Evolutionary conservation across 2,113 vertebrate genomes (phyloP).

Genomic region (Eudyptes chrysolophus): DNA sequence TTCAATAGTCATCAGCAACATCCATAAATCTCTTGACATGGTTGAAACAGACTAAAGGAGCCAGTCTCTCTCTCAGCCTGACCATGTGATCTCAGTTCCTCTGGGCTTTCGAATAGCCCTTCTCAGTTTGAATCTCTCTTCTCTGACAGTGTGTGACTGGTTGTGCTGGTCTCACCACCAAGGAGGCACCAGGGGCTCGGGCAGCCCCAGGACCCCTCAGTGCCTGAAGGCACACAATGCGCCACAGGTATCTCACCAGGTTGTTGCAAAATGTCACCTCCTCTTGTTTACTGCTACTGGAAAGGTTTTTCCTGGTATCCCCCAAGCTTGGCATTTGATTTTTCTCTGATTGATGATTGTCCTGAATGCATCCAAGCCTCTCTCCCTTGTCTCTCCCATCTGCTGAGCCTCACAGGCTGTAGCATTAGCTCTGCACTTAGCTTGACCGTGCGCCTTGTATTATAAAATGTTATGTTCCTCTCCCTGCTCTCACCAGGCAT

Average conservation of each 20-base stretch:
- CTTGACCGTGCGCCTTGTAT: fast-evolving
- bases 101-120: not conserved
- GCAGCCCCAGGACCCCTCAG: not conserved
- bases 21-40: fast-evolving
- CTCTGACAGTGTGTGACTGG: not conserved
- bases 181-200: not conserved
- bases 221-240: fast-evolving
- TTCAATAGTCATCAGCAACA: not conserved
- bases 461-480: not conserved
- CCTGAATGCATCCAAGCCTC: not conserved
- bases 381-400: not conserved
- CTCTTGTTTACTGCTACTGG: not conserved
- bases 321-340: not conserved
- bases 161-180: not conserved
- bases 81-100: fast-evolving
- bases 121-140: not conserved
- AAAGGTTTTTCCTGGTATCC: not conserved
- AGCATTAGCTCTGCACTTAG: not conserved
- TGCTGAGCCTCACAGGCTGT: not conserved
- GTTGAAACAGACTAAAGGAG: not conserved
- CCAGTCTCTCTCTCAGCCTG: not conserved
- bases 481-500: not conserved
- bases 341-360: not conserved
- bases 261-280: not conserved
- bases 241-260: not conserved